Conservation (phyloP, 1,140 invertebrate species). For the Apis laboriosa region DNA sequence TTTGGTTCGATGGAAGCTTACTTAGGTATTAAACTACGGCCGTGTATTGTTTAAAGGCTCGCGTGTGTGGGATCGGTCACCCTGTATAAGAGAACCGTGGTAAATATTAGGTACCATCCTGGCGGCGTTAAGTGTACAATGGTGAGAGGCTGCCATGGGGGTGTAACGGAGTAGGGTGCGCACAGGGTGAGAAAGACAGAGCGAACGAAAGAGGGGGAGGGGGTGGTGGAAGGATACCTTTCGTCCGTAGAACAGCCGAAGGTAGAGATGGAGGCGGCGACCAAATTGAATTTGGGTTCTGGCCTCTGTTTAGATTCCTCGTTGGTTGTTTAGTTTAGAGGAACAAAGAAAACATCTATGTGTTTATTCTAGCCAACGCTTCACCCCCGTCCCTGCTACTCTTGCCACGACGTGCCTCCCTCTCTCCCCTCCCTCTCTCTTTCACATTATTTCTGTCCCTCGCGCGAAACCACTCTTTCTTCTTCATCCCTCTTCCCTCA, state of each 20-base stretch:
- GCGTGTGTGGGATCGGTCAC: conserved; percentile 64
- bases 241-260: conserved; percentile 75
- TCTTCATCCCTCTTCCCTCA: conserved; percentile 62
- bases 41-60: conserved; percentile 59
- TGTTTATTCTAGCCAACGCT: conserved; percentile 84
- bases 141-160: conserved; percentile 48
- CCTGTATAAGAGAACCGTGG: conserved; percentile 66
- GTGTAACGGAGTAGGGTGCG: conserved; percentile 57
- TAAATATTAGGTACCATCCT: conserved; percentile 75
- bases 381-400: conserved; percentile 64
- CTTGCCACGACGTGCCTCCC: conserved; percentile 46
- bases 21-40: conserved; percentile 36
- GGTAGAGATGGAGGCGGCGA: conserved; percentile 77
- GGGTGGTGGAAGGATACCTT: conserved; percentile 69
- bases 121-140: conserved; percentile 68
- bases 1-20: conserved; percentile 3
- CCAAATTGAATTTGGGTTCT: conserved; percentile 83
- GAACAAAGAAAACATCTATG: conserved; percentile 84
- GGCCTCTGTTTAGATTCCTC: conserved; percentile 83
- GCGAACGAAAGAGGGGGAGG: neutral
- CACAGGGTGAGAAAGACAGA: conserved; percentile 18
- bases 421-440: conserved; percentile 43
- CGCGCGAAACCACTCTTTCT: conserved; percentile 54
- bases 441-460: conserved; percentile 54
- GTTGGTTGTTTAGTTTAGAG: conserved; percentile 84